These are phyloP conservation scores for Caenorhabditis sp. DNA, from an alignment of 2,888 invertebrate species.

Conservation along the genomic window DNA sequence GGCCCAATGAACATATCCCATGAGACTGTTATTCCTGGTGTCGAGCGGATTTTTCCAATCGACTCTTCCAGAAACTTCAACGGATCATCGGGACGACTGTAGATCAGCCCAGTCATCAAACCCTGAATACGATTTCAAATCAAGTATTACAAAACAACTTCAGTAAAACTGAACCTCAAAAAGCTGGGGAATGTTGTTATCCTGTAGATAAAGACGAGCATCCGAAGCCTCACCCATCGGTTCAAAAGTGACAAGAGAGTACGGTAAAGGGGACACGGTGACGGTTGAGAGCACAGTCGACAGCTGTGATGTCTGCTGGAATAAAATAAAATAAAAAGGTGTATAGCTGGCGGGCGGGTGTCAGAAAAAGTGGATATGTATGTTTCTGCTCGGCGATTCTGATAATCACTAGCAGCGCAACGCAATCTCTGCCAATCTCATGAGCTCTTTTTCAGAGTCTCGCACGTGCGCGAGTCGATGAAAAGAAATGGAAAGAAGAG, in stretches of 20 bases:
- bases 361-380: neutral
- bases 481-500: slow-evolving; percentile 14
- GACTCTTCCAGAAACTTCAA: slow-evolving; percentile 75
- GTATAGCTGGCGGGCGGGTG: neutral
- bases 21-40: slow-evolving; percentile 48
- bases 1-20: slow-evolving; percentile 69
- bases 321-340: neutral
- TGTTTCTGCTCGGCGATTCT: neutral
- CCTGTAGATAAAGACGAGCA: slow-evolving; percentile 81
- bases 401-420: slow-evolving; percentile 15
- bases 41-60: slow-evolving; percentile 51
- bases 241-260: neutral
- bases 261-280: slow-evolving; percentile 4
- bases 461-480: slow-evolving; percentile 1
- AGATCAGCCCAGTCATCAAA: slow-evolving; percentile 82
- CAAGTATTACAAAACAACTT: slow-evolving; percentile 1
- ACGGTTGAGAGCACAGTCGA: slow-evolving; percentile 5
- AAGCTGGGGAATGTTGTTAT: slow-evolving; percentile 80
- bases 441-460: slow-evolving; percentile 11
- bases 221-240: slow-evolving; percentile 79
- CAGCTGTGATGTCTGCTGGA: slow-evolving; percentile 15
- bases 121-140: slow-evolving; percentile 79
- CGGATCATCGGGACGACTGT: slow-evolving; percentile 81
- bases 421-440: neutral
- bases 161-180: slow-evolving; percentile 81